These are phyloP conservation scores for Xanthia togata DNA, from an alignment of 2,888 invertebrate species.

Conservation along the genomic window DNA sequence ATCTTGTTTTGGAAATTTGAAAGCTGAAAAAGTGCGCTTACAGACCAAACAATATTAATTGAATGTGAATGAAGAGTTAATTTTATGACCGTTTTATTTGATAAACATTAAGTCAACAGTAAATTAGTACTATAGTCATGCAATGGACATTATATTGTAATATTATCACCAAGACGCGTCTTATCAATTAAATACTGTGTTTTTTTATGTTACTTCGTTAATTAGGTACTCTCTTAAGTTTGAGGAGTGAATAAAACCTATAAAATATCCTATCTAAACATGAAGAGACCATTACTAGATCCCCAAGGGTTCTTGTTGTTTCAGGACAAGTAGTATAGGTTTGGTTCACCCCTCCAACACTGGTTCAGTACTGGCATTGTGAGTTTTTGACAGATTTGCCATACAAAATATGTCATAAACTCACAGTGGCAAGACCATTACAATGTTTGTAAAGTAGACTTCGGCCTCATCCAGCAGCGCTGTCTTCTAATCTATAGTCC, in stretches of 20 bases:
- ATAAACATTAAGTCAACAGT: constrained; percentile 6
- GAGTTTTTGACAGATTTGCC: background rate
- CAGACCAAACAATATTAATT: background rate
- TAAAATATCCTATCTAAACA: no score
- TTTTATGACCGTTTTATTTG: constrained; percentile 13
- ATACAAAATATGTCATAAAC: background rate
- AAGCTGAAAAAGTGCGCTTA: background rate
- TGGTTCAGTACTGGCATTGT: no score
- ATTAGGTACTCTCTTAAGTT: background rate
- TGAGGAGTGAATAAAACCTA: background rate
- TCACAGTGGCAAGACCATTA: background rate
- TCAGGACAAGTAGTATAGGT: no score
- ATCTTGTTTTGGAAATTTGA: background rate
- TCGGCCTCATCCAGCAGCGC: background rate
- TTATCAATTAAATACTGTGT: constrained; percentile 47
- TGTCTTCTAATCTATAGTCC: background rate
- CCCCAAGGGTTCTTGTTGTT: no score
- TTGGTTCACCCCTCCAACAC: no score
- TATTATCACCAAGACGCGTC: constrained; percentile 15
- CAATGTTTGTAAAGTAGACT: background rate
- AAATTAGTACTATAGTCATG: constrained; percentile 2
- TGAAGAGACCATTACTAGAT: no score
- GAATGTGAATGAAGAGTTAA: background rate
- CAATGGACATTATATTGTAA: background rate
- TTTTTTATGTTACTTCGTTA: background rate